Base-by-base conservation (phyloP, 2,113 vertebrate species). In the Ceyx cyanopectus region DNA sequence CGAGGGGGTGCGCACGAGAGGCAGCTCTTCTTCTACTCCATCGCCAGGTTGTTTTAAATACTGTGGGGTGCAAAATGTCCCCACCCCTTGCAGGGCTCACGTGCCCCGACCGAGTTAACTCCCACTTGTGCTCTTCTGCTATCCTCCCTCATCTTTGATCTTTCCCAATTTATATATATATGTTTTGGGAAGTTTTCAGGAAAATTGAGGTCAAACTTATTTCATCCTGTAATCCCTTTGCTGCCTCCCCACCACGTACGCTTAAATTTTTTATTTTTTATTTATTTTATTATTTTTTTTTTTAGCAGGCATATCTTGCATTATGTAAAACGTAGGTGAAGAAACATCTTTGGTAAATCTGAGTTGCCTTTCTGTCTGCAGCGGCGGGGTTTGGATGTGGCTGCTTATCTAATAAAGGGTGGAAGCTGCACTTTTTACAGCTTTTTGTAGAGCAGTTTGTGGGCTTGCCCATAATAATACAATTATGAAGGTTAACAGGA, bases 401-500 rank as follows among this genome's bases (percentile, higher is more conserved):
- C 95, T 89, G 94, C 96, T 97, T 97, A 96, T 96, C 98, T 97
- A 95, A 96, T 97, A 96, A 96, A 97, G 94, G 94, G 96, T 97
- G 96, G 96, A 96, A 90, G 93, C 94, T 74, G 88, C 84, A 87
- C 97, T 96, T 94, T 94, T 95, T 92, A 92, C 86, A 92, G 96
- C 96, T 96, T 96, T 67, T 46, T 66, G 97, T 97, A 97, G 97
- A 93, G 93, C 76, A 95, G 95, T 98, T 98, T 95, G 95, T 96
- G 95, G 97, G 95, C 96, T 97, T 97, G 97, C 97, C 96, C 92
- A 90, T 98, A 98, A 98, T 98, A 98, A 98, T 98, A 98, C 97
- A 97, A 95, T 98, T 98, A 98, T 98, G 98, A 98, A 99, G 98
- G 98, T 98, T 99, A 99, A 98, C 98, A 98, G 98, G 98, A 98